These are phyloP conservation scores for Tyria jacobaeae DNA, from an alignment of 2,888 invertebrate genomes.

Conservation along the genomic window DNA sequence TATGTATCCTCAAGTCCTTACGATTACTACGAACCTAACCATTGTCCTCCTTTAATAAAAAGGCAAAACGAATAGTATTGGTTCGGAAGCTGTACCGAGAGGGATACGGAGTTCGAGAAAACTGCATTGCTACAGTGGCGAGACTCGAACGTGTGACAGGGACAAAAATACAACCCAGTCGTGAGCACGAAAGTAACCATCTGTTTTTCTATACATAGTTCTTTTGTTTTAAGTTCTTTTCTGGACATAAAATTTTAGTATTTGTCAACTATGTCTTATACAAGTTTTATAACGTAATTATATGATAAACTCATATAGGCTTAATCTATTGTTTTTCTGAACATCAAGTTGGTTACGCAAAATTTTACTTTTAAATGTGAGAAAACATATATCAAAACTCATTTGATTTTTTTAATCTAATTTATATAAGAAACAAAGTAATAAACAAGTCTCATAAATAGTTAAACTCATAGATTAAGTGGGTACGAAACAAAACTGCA, in stretches of 20 bases:
- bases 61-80: conserved; percentile 62
- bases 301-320: background rate
- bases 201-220: conserved; percentile 51
- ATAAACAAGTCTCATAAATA: background rate
- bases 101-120: conserved; percentile 47
- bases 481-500: background rate
- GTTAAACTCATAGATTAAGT: background rate
- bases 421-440: background rate
- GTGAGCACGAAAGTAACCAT: conserved; percentile 59
- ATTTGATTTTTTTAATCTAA: background rate
- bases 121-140: conserved; percentile 64
- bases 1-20: conserved; percentile 6
- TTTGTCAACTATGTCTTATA: conserved; percentile 33
- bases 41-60: conserved; percentile 54
- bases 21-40: conserved; percentile 27
- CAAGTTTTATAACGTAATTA: background rate
- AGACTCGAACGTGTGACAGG: conserved; percentile 57
- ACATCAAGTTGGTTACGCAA: background rate
- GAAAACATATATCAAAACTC: background rate
- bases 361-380: background rate
- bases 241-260: conserved; percentile 31
- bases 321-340: background rate
- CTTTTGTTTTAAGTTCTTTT: conserved; percentile 56
- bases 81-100: conserved; percentile 67
- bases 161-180: conserved; percentile 52